A percentile compares a stretch with the other conserved stretches of the same genome.
Conservation (phyloP, 92 coral and sea anemone genomes). For the Metridium senile region DNA sequence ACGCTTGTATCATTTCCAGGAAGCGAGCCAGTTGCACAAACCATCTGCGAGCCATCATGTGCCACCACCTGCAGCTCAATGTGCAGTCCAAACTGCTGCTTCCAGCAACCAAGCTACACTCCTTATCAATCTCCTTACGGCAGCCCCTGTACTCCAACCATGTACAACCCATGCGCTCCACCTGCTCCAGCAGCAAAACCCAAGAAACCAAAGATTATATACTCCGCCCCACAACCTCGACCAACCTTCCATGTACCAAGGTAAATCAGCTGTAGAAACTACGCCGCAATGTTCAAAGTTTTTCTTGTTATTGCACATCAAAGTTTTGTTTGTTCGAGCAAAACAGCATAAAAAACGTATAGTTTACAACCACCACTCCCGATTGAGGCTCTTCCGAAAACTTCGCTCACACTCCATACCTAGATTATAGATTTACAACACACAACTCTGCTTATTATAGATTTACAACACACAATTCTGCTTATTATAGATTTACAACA, state of each 20-base stretch:
- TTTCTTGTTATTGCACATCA: conserved; percentile 50
- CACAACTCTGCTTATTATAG: too few relatives aligned
- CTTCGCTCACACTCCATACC: too few relatives aligned
- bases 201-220: conserved; percentile 33
- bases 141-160: conserved; percentile 11
- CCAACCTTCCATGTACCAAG: conserved; percentile 41
- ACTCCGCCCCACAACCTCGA: conserved; percentile 27
- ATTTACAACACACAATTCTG: too few relatives aligned
- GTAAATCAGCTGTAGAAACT: conserved; percentile 18
- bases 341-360: too few relatives aligned
- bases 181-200: conserved; percentile 36
- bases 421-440: too few relatives aligned
- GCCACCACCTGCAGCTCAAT: conserved; percentile 37
- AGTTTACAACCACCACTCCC: too few relatives aligned
- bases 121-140: conserved; percentile 48
- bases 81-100: conserved; percentile 63
- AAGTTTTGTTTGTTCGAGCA: too few relatives aligned
- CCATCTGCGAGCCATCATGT: conserved; percentile 20
- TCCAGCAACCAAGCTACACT: conserved; percentile 43
- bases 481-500: too few relatives aligned
- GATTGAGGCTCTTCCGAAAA: too few relatives aligned
- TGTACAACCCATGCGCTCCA: conserved; percentile 53
- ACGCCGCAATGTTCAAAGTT: conserved; percentile 21
- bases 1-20: conserved; percentile 6
- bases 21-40: conserved; percentile 35